Percentiles rank a stretch among this genome's conserved stretches.
These are phyloP conservation scores for Pampusana beccarii DNA, from an alignment of 2,113 vertebrate genomes.

Conservation along the genomic window DNA sequence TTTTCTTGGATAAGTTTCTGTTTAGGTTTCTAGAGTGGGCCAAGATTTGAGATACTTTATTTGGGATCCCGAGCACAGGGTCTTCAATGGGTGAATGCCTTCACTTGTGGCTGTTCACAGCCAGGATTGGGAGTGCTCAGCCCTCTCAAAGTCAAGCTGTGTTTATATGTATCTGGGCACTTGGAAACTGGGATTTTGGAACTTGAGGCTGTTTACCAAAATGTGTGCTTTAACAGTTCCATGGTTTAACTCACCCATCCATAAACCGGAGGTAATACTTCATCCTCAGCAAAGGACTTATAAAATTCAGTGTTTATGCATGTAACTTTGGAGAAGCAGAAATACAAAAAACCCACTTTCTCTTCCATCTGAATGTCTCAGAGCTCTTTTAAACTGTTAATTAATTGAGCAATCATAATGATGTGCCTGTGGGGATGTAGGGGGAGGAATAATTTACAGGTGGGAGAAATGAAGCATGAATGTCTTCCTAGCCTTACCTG, in stretches of 20 bases:
- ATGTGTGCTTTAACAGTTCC: background rate
- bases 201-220: background rate
- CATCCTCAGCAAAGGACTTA: background rate
- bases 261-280: background rate
- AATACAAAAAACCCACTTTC: background rate
- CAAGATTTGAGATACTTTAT: background rate
- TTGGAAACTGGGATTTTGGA: background rate
- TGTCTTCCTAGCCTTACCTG: slow-evolving; percentile 46
- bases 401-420: slow-evolving; percentile 63
- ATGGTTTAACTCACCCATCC: background rate
- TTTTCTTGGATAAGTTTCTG: background rate
- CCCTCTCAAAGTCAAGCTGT: background rate
- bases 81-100: background rate
- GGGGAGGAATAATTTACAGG: slow-evolving; percentile 56
- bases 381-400: slow-evolving; percentile 44
- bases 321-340: background rate
- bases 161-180: background rate
- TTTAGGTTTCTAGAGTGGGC: background rate
- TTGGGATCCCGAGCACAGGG: background rate
- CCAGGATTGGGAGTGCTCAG: background rate
- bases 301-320: background rate
- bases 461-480: slow-evolving; percentile 69
- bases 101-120: background rate
- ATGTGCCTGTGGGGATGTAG: slow-evolving; percentile 8
- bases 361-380: background rate